Base-by-base conservation (phyloP, 2,797 vertebrate species). In the Aphelocoma californica region DNA sequence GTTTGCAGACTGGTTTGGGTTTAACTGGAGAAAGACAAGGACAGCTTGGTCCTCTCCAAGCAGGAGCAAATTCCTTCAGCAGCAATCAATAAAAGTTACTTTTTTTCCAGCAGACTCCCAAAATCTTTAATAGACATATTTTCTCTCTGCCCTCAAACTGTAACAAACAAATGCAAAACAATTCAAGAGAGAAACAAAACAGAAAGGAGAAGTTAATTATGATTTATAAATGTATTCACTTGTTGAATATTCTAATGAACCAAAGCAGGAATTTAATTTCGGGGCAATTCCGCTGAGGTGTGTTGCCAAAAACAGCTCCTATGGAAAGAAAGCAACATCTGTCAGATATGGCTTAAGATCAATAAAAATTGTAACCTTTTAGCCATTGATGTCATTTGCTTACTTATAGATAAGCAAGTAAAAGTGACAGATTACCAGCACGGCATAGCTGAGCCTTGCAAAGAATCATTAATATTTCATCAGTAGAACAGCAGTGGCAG, bases 161-260 rank as follows among this genome's bases (percentile, higher is more conserved):
- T 44, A 73, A 57, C 24, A 81, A 95, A 83, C 26, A 60, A 57
- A 96, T 93, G 71, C 79, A 97, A 97, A 96, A 70, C 87, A 95
- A 93, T 91, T 96, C 92, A 64, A 82, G 95, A 92, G 79, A 92
- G 82, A 88, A 94, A 81, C 19, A 74, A 96, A 96, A 95, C 61
- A 92, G 82, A 97, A 95, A 96, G 65, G n/a, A 69, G 71, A 92
- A 84, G 81, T 95, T 97, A 97, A 97, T 97, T 96, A 86, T 94
- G 88, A 96, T 97, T 97, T 96, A 96, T 95, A 96, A 97, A 97
- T 92, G 62, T 95, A 97, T 96, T 97, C 93, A 93, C 61, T 85
- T 93, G 69, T 88, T 96, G 92, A 97, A 95, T 94, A 95, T 96
- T 97, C 86, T 96, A 96, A 97, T 38, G 32, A 96, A 96, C 57